phyloP scores from a whole-genome alignment of 1,140 invertebrate species.

The Acromyrmex heyeri region DNA sequence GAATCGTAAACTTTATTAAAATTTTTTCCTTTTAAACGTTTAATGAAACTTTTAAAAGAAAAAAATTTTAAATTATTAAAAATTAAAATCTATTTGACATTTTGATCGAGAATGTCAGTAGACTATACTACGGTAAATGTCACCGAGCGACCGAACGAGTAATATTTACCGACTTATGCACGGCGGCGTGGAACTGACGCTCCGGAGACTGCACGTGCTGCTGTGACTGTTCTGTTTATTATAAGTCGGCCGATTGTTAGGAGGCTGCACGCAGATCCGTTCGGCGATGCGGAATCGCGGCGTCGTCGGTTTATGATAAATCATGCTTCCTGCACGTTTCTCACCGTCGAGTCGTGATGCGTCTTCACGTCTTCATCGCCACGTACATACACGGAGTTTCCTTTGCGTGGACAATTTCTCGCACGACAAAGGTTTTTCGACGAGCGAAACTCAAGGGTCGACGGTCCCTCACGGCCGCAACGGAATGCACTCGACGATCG shows the following conservation, averaged over 20 bases:
- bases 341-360: constrained; percentile 21
- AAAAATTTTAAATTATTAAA: background rate
- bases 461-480: background rate
- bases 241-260: constrained; percentile 83
- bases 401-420: background rate
- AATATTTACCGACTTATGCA: constrained; percentile 83
- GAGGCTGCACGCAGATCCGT: constrained; percentile 82
- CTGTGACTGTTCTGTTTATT: constrained; percentile 80
- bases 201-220: constrained; percentile 82
- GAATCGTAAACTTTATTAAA: background rate
- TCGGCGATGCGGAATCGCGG: constrained; percentile 85
- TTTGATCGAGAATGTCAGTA: background rate
- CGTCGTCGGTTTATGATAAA: constrained; percentile 85
- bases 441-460: background rate
- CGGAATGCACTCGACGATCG: constrained; percentile 25
- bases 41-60: background rate
- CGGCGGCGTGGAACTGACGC: constrained; percentile 78
- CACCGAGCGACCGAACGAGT: background rate
- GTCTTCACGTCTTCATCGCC: constrained; percentile 37
- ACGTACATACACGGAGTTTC: background rate
- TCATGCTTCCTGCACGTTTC: constrained; percentile 75
- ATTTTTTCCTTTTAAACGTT: too few species aligned
- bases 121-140: constrained; percentile 9
- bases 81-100: constrained; percentile 1
- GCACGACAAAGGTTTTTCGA: background rate